Conservation (phyloP, 2,888 invertebrate genomes). For the Aspidiotus destructor region DNA sequence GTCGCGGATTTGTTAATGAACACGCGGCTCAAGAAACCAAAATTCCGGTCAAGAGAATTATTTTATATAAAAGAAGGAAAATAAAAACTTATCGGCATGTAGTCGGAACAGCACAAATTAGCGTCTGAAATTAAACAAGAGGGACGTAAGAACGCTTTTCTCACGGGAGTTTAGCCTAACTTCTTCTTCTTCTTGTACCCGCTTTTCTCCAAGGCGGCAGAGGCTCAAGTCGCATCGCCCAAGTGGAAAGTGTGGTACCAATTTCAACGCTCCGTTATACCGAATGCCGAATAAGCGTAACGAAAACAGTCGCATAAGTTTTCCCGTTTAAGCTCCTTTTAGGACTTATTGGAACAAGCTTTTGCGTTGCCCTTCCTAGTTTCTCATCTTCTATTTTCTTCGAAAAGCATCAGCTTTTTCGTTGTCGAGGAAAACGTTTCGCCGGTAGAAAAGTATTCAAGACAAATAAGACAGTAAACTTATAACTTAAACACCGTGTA, state of each 20-base stretch:
- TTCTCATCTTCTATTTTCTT: too few species aligned
- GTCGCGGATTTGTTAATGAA: too few species aligned
- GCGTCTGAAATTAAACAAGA: background rate
- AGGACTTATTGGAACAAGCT: constrained; percentile 6
- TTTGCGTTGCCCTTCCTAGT: too few species aligned
- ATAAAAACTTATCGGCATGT: background rate
- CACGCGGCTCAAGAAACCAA: too few species aligned
- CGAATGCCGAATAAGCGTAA: background rate
- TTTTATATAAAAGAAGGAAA: too few species aligned
- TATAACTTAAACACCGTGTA: too few species aligned
- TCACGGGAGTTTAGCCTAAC: constrained; percentile 22
- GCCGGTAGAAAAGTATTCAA: too few species aligned
- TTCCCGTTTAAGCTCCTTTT: constrained; percentile 7
- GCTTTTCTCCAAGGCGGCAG: constrained; percentile 9
- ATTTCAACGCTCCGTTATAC: background rate
- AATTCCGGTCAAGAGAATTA: too few species aligned
- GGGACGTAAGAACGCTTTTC: constrained; percentile 10
- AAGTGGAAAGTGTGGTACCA: constrained; percentile 20
- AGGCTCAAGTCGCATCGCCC: background rate
- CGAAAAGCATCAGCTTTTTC: too few species aligned
- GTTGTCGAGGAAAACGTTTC: too few species aligned
- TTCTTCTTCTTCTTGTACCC: constrained; percentile 17
- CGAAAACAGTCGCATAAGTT: background rate
- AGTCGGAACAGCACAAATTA: background rate
- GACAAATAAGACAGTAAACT: too few species aligned